A percentile compares a stretch with the other conserved stretches of the same genome.
Conservation (phyloP, 2,797 vertebrate species). For the Tadarida brasiliensis region DNA sequence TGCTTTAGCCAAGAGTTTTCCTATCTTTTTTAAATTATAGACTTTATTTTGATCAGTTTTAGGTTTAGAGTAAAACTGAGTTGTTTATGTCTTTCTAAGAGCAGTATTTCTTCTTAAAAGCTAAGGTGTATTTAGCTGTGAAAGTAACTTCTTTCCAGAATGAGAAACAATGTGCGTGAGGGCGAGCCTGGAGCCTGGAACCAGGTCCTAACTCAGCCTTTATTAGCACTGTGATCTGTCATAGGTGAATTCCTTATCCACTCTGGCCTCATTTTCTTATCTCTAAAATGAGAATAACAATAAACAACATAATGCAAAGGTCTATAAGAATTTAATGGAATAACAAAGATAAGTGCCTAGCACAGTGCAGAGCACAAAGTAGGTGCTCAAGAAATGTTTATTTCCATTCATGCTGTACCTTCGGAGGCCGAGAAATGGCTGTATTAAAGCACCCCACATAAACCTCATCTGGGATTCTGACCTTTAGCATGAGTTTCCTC, state of each 20-base stretch:
- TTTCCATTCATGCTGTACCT: not conserved
- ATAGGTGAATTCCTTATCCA: not conserved
- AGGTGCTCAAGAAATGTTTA: not conserved
- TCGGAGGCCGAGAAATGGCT: not conserved
- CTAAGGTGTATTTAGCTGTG: not conserved
- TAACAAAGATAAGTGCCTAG: not conserved
- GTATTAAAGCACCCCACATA: not conserved
- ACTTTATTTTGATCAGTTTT: constrained; percentile 46
- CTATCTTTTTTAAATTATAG: constrained; percentile 36
- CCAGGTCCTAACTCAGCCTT: not conserved
- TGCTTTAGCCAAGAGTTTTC: constrained; percentile 2
- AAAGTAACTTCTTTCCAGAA: constrained; percentile 58
- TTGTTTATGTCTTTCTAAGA: constrained; percentile 47
- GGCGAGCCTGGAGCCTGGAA: not conserved
- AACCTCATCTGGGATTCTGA: not conserved
- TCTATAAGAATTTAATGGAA: not conserved
- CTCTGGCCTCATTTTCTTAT: constrained; percentile 13
- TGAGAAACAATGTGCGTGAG: not conserved
- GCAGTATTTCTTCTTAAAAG: constrained; percentile 52
- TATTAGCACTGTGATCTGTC: not conserved
- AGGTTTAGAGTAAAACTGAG: constrained; percentile 37
- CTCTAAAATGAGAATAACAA: constrained; percentile 25
- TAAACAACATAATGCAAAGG: not conserved
- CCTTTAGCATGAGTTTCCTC: not conserved
- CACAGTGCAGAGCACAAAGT: not conserved